Percentiles rank a stretch among this genome's conserved stretches.
These are phyloP conservation scores for Pangasius mekongensis DNA, from an alignment of 2,797 vertebrate genomes.

Conservation along the genomic window DNA sequence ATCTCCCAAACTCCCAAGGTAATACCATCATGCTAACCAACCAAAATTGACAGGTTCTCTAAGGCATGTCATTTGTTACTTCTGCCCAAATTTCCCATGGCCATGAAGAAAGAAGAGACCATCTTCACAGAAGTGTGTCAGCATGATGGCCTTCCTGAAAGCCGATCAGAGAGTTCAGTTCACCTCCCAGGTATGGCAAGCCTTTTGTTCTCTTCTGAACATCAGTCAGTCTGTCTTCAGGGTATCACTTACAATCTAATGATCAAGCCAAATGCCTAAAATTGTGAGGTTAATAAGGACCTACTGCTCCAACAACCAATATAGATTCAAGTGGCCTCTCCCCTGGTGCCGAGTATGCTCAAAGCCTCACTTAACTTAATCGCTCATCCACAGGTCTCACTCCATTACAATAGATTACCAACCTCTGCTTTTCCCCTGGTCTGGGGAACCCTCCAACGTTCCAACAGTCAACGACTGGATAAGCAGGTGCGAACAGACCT, in stretches of 20 bases:
- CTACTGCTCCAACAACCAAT: background rate
- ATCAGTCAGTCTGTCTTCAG: background rate
- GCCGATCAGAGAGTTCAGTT: background rate
- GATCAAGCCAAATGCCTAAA: background rate
- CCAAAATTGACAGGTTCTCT: background rate
- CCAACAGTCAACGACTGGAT: background rate
- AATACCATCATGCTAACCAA: background rate
- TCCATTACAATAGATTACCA: background rate
- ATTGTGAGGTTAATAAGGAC: background rate
- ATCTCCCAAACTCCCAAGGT: too few relatives aligned
- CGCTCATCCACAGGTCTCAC: background rate
- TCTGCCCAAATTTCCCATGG: background rate
- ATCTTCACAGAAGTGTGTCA: background rate
- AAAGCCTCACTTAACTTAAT: background rate
- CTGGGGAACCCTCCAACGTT: background rate
- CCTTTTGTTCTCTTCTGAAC: background rate
- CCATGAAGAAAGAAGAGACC: background rate
- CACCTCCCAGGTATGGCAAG: background rate
- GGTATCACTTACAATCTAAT: background rate
- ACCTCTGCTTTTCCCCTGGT: background rate
- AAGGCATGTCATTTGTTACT: background rate
- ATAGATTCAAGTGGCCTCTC: background rate
- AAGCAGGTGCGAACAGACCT: background rate
- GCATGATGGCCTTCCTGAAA: background rate
- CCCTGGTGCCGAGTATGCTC: background rate